Conservation (phyloP, 2,113 vertebrate genomes). For the Mustelus asterias region DNA sequence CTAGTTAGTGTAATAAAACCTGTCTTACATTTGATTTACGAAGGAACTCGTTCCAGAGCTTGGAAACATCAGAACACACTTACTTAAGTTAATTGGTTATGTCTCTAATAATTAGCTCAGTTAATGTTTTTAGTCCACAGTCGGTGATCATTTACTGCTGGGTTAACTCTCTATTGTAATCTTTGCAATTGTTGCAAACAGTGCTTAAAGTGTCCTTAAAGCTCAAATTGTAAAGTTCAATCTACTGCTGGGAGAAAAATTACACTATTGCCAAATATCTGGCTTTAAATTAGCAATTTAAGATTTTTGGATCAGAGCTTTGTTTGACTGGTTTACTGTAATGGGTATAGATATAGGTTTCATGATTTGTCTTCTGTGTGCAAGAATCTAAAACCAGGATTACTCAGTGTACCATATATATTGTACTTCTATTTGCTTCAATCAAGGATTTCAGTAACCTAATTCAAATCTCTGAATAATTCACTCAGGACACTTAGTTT, state of each 20-base stretch:
- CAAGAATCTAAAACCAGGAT: background rate
- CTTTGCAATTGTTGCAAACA: background rate
- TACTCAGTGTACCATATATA: background rate
- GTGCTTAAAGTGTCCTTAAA: background rate
- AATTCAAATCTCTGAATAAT: background rate
- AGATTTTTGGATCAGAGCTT: background rate
- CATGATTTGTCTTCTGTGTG: background rate
- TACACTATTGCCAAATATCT: background rate
- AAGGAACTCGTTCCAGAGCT: background rate
- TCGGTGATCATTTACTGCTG: background rate
- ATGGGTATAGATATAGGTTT: background rate
- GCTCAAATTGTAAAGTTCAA: background rate
- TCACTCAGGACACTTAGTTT: background rate
- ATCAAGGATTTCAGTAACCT: background rate
- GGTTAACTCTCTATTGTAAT: background rate
- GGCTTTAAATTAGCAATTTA: background rate
- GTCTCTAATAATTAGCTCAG: background rate
- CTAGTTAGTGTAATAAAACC: background rate
- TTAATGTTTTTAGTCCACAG: background rate
- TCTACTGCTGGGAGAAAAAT: background rate
- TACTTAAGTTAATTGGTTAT: background rate
- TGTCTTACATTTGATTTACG: background rate
- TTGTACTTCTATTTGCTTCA: background rate
- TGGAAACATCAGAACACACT: background rate
- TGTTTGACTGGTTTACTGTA: background rate